Evolutionary conservation across 2,113 vertebrate genomes (phyloP).

Genomic region (Ciconia boyciana): DNA sequence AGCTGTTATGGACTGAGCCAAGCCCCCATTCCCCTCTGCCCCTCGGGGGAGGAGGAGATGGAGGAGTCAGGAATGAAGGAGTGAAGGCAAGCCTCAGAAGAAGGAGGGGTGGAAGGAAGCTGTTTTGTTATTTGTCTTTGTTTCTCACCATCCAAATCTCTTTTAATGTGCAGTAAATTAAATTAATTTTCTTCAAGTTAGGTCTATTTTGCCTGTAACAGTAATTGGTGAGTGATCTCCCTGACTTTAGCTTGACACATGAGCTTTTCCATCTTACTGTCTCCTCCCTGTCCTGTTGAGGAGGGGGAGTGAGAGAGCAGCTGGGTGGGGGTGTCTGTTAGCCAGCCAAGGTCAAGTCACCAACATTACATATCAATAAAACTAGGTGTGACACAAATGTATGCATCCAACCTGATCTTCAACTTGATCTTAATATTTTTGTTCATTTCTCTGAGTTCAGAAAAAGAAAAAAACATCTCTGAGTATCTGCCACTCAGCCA

Average conservation of each 20-base stretch:
- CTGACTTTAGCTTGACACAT: background rate
- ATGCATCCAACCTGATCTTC: background rate
- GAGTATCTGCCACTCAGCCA: background rate
- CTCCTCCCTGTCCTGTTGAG: accelerated
- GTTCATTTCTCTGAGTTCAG: background rate
- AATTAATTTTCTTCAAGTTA: background rate
- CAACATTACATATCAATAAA: background rate
- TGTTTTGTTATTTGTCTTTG: background rate
- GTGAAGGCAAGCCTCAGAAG: background rate
- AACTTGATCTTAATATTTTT: background rate
- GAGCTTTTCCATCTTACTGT: background rate
- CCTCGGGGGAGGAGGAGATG: accelerated
- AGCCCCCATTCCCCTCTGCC: accelerated
- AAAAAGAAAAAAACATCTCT: background rate
- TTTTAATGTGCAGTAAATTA: background rate
- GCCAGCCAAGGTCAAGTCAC: background rate
- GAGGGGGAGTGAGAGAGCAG: accelerated
- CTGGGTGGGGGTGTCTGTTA: accelerated
- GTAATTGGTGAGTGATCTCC: background rate
- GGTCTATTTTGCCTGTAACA: background rate
- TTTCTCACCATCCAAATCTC: background rate
- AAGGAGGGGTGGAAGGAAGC: background rate
- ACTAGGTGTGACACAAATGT: background rate
- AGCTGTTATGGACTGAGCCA: background rate
- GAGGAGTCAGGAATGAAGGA: background rate